Percentiles rank a stretch among this genome's conserved stretches.
phyloP scores from a whole-genome alignment of 2,888 invertebrate species.

The Synergus gifuensis region DNA sequence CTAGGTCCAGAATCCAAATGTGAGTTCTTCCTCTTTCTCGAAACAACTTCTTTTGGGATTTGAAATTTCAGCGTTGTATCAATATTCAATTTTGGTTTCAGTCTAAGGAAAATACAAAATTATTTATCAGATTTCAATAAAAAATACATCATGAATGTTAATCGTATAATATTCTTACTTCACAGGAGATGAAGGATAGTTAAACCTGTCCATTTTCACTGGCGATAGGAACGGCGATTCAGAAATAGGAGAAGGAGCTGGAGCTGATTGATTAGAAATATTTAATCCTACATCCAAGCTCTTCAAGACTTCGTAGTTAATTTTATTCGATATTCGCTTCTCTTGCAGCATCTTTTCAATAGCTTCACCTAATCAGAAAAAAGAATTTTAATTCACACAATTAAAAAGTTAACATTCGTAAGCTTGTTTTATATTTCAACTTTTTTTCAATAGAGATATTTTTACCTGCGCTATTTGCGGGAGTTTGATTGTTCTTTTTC shows the following conservation, averaged over 20 bases:
- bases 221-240: conserved; percentile 51
- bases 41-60: conserved; percentile 4
- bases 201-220: conserved; percentile 42
- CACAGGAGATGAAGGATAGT: conserved; percentile 39
- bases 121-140: neutral
- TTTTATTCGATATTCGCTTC: conserved; percentile 96
- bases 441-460: conserved; percentile 32
- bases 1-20: conserved; percentile 42
- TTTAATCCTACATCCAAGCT: conserved; percentile 81
- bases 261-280: conserved; percentile 50
- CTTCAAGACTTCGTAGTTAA: conserved; percentile 97
- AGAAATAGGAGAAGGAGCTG: conserved; percentile 33
- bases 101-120: conserved; percentile 9
- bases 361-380: conserved; percentile 86
- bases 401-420: neutral
- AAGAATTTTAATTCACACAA: conserved; percentile 5
- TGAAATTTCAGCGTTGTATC: conserved; percentile 43
- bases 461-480: conserved; percentile 80
- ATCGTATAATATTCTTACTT: conserved; percentile 47
- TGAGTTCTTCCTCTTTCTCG: conserved; percentile 48
- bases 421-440: neutral
- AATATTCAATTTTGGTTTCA: conserved; percentile 41
- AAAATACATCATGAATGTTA: neutral
- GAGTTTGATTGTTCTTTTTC: conserved; percentile 82
- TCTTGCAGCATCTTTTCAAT: conserved; percentile 98